Conservation (phyloP, 2,113 vertebrate genomes). For the Lampris incognitus region DNA sequence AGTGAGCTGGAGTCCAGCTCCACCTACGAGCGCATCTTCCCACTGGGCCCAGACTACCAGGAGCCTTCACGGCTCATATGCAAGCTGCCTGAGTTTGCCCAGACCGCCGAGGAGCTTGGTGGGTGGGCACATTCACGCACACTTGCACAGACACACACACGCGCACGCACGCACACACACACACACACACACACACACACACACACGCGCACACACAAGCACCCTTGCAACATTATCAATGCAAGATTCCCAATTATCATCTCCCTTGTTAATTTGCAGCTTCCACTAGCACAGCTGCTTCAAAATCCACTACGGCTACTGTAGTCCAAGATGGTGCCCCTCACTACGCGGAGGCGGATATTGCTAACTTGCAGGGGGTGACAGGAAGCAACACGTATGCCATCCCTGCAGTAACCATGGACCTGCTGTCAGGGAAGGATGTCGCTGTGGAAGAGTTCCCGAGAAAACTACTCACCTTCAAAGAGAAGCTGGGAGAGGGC, state of each 20-base stretch:
- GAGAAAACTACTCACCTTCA: slow-evolving; percentile 91
- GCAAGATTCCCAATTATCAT: background rate
- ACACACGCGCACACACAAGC: background rate
- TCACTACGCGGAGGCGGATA: slow-evolving; percentile 97
- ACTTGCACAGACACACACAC: background rate
- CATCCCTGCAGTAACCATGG: slow-evolving; percentile 95
- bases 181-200: slow-evolving; percentile 12
- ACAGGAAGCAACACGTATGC: slow-evolving; percentile 97
- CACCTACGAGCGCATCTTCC: slow-evolving; percentile 95
- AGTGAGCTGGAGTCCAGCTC: slow-evolving; percentile 93
- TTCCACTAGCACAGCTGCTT: slow-evolving; percentile 79
- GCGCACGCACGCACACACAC: background rate
- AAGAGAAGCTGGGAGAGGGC: slow-evolving; percentile 97
- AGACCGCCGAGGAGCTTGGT: slow-evolving; percentile 89
- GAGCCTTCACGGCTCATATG: slow-evolving; percentile 93
- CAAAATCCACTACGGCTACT: slow-evolving; percentile 81
- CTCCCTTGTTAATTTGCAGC: slow-evolving; percentile 47
- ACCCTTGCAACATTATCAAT: background rate
- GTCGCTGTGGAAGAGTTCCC: slow-evolving; percentile 95
- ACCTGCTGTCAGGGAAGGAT: slow-evolving; percentile 93
- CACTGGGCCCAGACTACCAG: slow-evolving; percentile 95
- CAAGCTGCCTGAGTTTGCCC: slow-evolving; percentile 90
- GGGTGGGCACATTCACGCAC: slow-evolving; percentile 38
- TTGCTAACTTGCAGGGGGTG: slow-evolving; percentile 96
- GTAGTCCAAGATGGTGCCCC: slow-evolving; percentile 88